These are phyloP conservation scores for Paracentrotus lividus DNA, from an alignment of 53 echinoderm and acorn worm species.

Conservation along the genomic window DNA sequence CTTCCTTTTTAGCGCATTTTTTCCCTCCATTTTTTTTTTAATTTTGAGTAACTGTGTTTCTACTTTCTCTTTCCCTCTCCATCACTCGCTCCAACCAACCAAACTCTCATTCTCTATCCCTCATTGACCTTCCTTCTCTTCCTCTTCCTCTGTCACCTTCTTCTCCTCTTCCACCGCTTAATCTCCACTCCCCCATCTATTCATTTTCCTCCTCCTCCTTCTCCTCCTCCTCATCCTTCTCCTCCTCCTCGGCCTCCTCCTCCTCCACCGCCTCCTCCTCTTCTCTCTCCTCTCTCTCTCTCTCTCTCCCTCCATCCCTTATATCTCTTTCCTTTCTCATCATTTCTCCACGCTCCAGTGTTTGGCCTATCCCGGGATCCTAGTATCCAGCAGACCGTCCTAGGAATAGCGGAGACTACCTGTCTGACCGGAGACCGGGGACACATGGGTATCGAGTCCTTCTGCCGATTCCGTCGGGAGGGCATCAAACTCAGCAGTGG, in stretches of 20 bases:
- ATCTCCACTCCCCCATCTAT: not conserved
- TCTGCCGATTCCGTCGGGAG: not conserved
- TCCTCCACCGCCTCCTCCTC: not conserved
- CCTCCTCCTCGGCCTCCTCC: not conserved
- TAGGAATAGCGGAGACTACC: not conserved
- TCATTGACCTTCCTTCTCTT: not conserved
- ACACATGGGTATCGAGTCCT: not conserved
- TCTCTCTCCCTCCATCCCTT: not conserved
- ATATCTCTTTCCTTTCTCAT: not conserved
- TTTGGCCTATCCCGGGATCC: not conserved
- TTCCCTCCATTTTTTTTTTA: not conserved
- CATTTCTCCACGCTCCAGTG: not conserved
- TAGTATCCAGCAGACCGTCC: not conserved
- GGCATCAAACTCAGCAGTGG: not conserved
- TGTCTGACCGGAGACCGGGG: not conserved
- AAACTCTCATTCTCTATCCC: not conserved
- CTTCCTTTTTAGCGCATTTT: not conserved
- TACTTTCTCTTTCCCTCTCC: not conserved
- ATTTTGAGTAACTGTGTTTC: not conserved
- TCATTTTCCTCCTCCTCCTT: not conserved
- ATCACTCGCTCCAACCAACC: not conserved
- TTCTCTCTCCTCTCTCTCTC: not conserved
- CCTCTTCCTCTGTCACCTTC: no score
- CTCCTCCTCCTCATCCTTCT: not conserved
- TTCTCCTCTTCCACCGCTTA: no score